Evolutionary conservation across 1,140 invertebrate genomes (phyloP), one percentile per base, ranked within the genome.

Genomic region (Chironomus striatipennis): DNA sequence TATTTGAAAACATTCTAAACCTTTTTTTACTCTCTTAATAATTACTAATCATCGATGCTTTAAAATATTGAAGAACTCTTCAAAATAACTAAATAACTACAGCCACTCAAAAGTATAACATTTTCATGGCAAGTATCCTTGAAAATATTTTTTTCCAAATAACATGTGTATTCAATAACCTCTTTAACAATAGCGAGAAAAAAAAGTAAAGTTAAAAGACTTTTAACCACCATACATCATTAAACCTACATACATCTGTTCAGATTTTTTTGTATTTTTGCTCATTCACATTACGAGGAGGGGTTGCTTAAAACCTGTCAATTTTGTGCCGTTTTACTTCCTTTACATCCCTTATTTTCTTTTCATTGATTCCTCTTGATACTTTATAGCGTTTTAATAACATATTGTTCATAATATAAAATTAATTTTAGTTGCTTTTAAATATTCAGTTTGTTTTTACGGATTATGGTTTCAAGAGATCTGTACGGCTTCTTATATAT

Each of bases 211-310:
- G 24, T 34, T n/a, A 57, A 57, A 57, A 57, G 47, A 57, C 47
- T 57, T 5, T n/a, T 12, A 57, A 12, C 47, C 47, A 12, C n/a
- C 47, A 57, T 15, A 57, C 12, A 57, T 15, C 12, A 12, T 57
- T 57, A 57, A 57, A 57, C 47, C 47, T 57, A n/a, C 12, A 57
- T 57, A n/a, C 47, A 57, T 57, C 47, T 57, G 47, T 57, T 57
- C 47, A 57, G 47, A 57, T 57, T n/a, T 57, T 57, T 57, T 57
- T 12, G 43, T 47, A 12, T 43, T 6, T 10, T 43, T 43, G 42
- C 42, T 43, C 6, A 7, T 47, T 8, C 2, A 12, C 9, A 47
- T 47, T 12, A 57, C n/a, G 12, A 15, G 12, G 47, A 57, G 47
- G 47, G 47, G 47, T 57, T 57, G 47, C 5, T 15, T 34, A 1